Base-by-base conservation (phyloP, 2,888 invertebrate genomes). In the Ypsolopha scabrella region DNA sequence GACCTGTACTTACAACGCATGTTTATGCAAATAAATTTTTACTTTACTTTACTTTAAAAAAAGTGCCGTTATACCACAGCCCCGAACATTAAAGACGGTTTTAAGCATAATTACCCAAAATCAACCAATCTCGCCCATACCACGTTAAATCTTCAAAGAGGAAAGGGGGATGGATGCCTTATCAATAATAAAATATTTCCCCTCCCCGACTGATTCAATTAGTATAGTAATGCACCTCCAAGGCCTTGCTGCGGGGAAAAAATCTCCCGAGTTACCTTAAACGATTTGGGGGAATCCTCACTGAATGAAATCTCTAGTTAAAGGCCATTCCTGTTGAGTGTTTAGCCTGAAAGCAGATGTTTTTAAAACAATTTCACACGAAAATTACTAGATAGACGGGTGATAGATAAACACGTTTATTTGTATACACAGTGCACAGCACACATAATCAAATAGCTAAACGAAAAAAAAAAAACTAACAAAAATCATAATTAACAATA, bases 191-290 rank as follows among this genome's bases (percentile, higher is more conserved):
- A 41, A 50, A 50, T 62, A 68, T 64, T 61, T 62, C 65, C 72
- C 73, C 71, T 70, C 67, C 55, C 65, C 70, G 4, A 35, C 50
- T 14, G 35, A 50, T 81, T 79, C 80, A 80, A 82, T 81, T 81
- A 82, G 79, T 74, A 63, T 60, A 68, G 63, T 67, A 80, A 80
- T 77, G 79, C 78, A 76, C 77, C 73, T 78, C 72, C 74, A 75
- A 76, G 75, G 70, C 71, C 66, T 68, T 64, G 67, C 69, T 68
- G 66, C 62, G 57, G 64, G 70, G 71, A 76, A 74, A 77, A 79
- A 74, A 64, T 58, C 54, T 52, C 51, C 51, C 37, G 37, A 50
- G 48, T 38, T 51, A 45, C 46, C 43, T 11, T 50, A 51, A 80
- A 71, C 77, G 80, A 72, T 80, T 79, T 75, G 67, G 76, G 79